Evolutionary conservation across 1,140 invertebrate species (phyloP), one percentile per base, ranked within the genome.

Genomic region (Parasteatoda tepidariorum): DNA sequence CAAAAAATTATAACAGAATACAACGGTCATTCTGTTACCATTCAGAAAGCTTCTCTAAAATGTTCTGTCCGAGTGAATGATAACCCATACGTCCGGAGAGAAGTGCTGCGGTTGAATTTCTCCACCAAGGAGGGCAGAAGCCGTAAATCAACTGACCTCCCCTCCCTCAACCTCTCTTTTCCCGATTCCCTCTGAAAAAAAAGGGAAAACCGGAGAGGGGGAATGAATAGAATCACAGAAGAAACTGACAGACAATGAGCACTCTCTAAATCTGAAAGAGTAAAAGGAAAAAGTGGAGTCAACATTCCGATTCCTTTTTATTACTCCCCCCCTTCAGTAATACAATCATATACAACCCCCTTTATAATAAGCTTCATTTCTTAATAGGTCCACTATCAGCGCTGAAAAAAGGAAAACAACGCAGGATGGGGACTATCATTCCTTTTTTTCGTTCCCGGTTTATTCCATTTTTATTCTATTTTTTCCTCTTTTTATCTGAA

Each of bases 351-450:
- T 54, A 71, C 48, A 71, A 54, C 68, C 22, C 28, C 33, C 48
- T 30, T 74, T 33, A 79, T 79, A 79, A 79, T 79, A 79, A 68
- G 64, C 61, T 64, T 67, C 62, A 79, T 79, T 79, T 79, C 76
- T 68, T 79, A 79, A 79, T 79, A 61, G 48, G 64, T 34, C 68
- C 76, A 67, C 76, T 57, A 79, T 79, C 76, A 57, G 41, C n/a
- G 22, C 22, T 54, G 9, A 64, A 18, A 18, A 48, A 18, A 48
- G 38, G 38, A n/a, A n/a, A n/a, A n/a, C n/a, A n/a, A n/a, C n/a
- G n/a, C n/a, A n/a, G n/a, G n/a, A 34, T 70, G n/a, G 48, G 30
- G 15, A 57, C 28, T 57, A 26, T 59, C 30, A 11, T 59, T 55
- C 48, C 54, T 48, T 33, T 41, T 28, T 73, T 59, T 30, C 26